phyloP scores from a whole-genome alignment of 2,888 invertebrate species.

The Epistrophe grossulariae region DNA sequence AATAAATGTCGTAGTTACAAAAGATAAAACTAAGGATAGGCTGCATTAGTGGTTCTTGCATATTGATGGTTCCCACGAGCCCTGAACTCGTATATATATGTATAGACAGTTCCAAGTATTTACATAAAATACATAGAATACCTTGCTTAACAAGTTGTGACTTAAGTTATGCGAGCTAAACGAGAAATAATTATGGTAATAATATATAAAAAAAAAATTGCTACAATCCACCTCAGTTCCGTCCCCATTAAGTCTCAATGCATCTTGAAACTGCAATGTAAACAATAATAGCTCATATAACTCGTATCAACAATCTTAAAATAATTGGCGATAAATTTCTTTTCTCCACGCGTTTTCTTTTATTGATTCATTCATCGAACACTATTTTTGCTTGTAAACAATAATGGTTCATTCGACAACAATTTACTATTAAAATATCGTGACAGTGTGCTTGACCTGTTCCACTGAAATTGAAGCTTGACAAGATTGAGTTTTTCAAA shows the following conservation, averaged over 20 bases:
- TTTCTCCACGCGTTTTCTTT: background rate
- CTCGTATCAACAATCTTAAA: background rate
- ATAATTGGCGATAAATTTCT: conserved; percentile 5
- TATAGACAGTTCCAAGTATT: background rate
- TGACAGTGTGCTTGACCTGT: background rate
- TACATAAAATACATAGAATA: no score
- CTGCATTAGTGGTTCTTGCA: background rate
- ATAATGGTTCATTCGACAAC: background rate
- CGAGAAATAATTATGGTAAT: no score
- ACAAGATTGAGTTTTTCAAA: conserved; percentile 4
- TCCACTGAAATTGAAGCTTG: background rate
- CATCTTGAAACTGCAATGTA: background rate
- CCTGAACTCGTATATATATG: background rate
- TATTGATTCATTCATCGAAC: conserved; percentile 12
- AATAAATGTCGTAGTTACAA: background rate
- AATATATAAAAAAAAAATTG: no score
- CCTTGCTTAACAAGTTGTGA: no score
- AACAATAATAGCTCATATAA: background rate
- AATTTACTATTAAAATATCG: background rate
- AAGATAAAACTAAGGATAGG: background rate
- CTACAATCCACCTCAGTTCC: no score
- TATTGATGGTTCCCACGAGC: background rate
- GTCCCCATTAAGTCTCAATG: background rate
- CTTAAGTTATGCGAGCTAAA: no score
- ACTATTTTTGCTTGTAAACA: background rate